phyloP scores from a whole-genome alignment of 92 coral and sea anemone species.

The Hydrozoanthus gracilis region DNA sequence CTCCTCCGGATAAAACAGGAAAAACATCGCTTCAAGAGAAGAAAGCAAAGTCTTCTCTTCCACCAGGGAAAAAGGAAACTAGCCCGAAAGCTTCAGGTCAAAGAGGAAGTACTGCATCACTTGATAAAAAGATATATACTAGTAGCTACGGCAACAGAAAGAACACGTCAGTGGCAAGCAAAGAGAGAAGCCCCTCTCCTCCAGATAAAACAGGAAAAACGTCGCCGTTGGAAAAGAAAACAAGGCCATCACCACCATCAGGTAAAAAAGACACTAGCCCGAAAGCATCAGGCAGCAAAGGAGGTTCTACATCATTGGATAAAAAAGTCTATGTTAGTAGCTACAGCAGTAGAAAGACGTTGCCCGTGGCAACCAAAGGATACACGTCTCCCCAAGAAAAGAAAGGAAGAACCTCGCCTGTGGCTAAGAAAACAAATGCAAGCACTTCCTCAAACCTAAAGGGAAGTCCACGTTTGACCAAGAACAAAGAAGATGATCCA shows the following conservation, averaged over 20 bases:
- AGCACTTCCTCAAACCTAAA: neutral
- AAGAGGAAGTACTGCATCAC: neutral
- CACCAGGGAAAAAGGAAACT: slow-evolving; percentile 3
- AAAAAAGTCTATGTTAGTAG: neutral
- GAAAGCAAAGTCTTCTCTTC: neutral
- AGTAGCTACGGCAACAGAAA: slow-evolving; percentile 12
- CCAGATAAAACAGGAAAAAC: neutral
- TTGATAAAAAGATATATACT: neutral
- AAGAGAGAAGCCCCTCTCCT: neutral
- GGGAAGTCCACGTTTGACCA: neutral
- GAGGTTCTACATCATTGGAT: neutral
- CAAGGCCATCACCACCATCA: neutral
- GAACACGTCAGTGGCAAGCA: neutral
- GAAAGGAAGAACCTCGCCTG: neutral
- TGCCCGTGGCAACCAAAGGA: neutral
- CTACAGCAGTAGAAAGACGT: neutral
- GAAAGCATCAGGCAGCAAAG: neutral
- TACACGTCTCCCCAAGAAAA: neutral
- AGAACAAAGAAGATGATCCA: slow-evolving; percentile 1
- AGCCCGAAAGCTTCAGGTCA: neutral
- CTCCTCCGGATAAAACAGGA: too few relatives aligned
- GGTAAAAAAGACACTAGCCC: neutral
- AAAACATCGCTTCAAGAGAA: neutral
- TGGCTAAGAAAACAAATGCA: slow-evolving; percentile 5
- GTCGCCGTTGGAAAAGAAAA: neutral